Conservation (phyloP, 2,888 invertebrate genomes). For the Pherbina coryleti region DNA sequence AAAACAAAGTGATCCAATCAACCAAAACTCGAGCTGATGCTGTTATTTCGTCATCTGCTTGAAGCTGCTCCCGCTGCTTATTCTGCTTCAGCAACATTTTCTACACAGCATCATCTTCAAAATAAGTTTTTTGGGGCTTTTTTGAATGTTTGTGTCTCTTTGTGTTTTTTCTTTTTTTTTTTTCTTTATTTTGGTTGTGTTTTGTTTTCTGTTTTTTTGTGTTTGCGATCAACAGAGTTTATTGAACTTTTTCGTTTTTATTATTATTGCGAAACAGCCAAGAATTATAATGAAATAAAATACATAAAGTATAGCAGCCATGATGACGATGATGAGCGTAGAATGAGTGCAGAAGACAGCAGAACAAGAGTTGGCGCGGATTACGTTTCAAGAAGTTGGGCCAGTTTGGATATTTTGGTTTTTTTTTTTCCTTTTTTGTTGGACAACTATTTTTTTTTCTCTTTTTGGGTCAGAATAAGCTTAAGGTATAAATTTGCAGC, state of each 20-base stretch:
- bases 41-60: conserved; percentile 12
- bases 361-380: background rate
- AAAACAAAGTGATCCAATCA: background rate
- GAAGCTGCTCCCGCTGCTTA: background rate
- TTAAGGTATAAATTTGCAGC: too few species aligned
- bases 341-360: background rate
- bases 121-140: background rate
- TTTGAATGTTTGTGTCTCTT: background rate
- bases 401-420: background rate
- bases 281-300: background rate
- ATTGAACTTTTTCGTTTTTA: conserved; percentile 16
- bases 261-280: conserved; percentile 5
- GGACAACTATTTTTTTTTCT: too few species aligned
- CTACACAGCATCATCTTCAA: background rate
- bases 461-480: too few species aligned
- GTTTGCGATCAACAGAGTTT: background rate
- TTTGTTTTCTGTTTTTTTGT: background rate
- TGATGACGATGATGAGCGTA: background rate
- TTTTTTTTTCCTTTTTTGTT: too few species aligned
- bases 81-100: background rate
- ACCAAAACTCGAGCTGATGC: background rate
- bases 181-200: background rate
- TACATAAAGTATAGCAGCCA: background rate
- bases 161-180: too few species aligned
- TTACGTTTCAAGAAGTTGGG: background rate